Evolutionary conservation across 2,888 invertebrate genomes (phyloP), one percentile per base, ranked within the genome.

Genomic region (Nemapogon koenigi): DNA sequence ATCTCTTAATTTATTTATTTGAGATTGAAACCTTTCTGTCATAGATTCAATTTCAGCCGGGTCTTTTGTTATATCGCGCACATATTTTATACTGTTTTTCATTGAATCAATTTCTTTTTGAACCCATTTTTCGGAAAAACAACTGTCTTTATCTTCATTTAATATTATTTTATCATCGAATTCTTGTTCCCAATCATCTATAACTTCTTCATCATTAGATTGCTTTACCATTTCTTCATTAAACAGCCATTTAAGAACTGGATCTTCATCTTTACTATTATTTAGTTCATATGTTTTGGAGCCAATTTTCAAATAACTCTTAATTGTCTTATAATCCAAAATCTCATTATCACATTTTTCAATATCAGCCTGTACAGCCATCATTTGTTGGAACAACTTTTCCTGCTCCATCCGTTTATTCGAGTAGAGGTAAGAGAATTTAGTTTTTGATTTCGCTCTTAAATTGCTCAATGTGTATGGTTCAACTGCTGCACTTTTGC

Each of bases 401-500:
- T 69, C 66, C 26, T 70, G 41, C 39, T 69, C 67, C 17, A 52
- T 50, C 44, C 57, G 60, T 36, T 75, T 73, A 2, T 44, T 59
- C 0, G 50, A 55, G 33, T 62, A 75, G 1, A 76, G 44, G 43
- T 68, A 57, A 0, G 66, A 64, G 41, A 70, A 70, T 45, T 65
- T 69, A 0, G 63, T 70, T 46, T 72, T 71, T 1, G 55, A 49
- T 54, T 57, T 66, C 11, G 48, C 49, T 48, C 70, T 61, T 40
- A 72, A 51, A 40, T 57, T 65, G 30, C 64, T 61, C 8, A 84
- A 54, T 39, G 82, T 84, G 41, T 76, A 86, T 22, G 70, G 56
- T 39, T 79, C 62, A 4, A 58, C 51, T 40, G 81, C 71, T 16
- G 13, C 27, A 52, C 81, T 83, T 49, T 85, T 86, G 2, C 86